A percentile compares a stretch with the other conserved stretches of the same genome.
These are phyloP conservation scores for Kryptopterus vitreolus DNA, from an alignment of 2,797 vertebrate species.

Conservation along the genomic window DNA sequence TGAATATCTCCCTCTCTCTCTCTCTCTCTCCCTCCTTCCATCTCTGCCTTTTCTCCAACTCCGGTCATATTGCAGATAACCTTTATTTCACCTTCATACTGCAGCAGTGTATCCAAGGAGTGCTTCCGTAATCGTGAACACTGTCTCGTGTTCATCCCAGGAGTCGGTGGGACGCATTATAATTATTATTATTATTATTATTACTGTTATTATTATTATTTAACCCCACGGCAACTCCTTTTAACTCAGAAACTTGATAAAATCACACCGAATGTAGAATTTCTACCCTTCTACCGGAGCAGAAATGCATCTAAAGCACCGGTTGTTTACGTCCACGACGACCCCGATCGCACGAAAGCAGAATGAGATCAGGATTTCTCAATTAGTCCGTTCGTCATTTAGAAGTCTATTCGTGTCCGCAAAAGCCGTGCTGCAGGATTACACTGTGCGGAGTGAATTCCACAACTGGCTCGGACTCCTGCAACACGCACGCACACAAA, in stretches of 20 bases:
- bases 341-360: background rate
- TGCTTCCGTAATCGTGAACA: too few species aligned
- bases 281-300: too few species aligned
- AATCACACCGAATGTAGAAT: too few species aligned
- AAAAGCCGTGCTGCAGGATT: conserved; percentile 43
- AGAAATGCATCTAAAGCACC: background rate
- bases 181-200: too few species aligned
- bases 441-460: conserved; percentile 40
- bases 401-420: conserved; percentile 6
- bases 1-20: background rate
- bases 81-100: too few species aligned
- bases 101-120: too few species aligned
- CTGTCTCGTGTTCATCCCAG: too few species aligned
- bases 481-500: conserved; percentile 23
- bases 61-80: too few species aligned
- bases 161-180: too few species aligned
- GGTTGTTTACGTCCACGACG: background rate
- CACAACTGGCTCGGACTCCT: conserved; percentile 45
- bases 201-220: too few species aligned
- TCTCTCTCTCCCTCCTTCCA: background rate
- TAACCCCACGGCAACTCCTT: background rate
- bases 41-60: background rate
- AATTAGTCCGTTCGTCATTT: background rate
- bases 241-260: background rate
- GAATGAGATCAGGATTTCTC: conserved; percentile 1